Conservation (phyloP, 2,888 invertebrate genomes). For the Myathropa florea region DNA sequence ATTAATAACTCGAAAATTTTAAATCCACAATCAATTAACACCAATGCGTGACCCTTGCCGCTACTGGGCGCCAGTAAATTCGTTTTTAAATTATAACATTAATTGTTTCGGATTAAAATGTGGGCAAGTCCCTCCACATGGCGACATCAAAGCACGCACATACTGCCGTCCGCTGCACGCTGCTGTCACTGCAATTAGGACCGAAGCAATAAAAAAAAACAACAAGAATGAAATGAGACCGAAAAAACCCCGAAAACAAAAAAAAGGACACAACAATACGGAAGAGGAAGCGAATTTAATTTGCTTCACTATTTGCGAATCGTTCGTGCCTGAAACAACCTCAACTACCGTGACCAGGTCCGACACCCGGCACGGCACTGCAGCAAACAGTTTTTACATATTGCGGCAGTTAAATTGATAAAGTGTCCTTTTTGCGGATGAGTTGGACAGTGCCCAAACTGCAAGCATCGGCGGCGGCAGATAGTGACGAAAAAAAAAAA, state of each 20-base stretch:
- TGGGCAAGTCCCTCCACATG: not conserved
- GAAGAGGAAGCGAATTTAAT: constrained; percentile 57
- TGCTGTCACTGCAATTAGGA: constrained; percentile 54
- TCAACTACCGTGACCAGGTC: constrained; percentile 31
- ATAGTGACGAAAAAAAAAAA: not conserved
- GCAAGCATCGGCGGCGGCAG: not conserved
- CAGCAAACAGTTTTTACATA: constrained; percentile 68
- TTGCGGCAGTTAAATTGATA: constrained; percentile 70
- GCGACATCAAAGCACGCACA: constrained; percentile 28
- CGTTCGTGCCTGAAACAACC: constrained; percentile 54
- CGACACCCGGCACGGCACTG: constrained; percentile 41
- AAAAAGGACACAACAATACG: constrained; percentile 4
- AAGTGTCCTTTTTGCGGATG: constrained; percentile 71
- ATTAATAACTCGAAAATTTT: constrained; percentile 23
- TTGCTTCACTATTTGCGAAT: constrained; percentile 59
- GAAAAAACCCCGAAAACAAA: not conserved
- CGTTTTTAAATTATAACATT: constrained; percentile 54
- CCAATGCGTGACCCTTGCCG: not conserved
- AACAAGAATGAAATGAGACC: not conserved
- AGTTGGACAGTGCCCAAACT: constrained; percentile 54
- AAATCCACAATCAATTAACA: constrained; percentile 41
- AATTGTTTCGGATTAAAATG: constrained; percentile 60
- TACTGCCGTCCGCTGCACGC: constrained; percentile 7
- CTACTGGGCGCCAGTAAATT: constrained; percentile 21
- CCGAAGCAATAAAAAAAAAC: not conserved